Percentiles rank a stretch among this genome's conserved stretches.
These are phyloP conservation scores for Scaptomyza tumidula DNA, from an alignment of 2,888 invertebrate species.

Conservation along the genomic window DNA sequence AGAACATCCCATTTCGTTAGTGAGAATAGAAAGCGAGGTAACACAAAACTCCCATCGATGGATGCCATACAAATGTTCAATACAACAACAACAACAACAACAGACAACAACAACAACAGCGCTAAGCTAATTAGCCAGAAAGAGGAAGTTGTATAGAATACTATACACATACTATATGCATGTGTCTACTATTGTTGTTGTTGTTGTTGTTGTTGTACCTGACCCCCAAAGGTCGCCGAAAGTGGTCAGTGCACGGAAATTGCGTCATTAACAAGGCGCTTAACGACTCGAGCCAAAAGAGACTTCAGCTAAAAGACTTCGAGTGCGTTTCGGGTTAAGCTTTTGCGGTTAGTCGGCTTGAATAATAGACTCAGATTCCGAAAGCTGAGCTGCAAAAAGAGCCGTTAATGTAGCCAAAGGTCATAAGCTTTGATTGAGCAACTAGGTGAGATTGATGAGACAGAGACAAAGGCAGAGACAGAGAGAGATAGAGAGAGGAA, in stretches of 20 bases:
- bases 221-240: constrained; percentile 69
- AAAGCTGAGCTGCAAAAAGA: constrained; percentile 33
- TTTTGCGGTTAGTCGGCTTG: constrained; percentile 45
- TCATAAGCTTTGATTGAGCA: constrained; percentile 47
- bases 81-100: constrained; percentile 8
- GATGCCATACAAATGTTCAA: constrained; percentile 74
- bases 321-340: constrained; percentile 49
- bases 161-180: too few relatives aligned
- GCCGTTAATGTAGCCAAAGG: constrained; percentile 35
- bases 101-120: constrained; percentile 31
- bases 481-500: neutral
- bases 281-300: constrained; percentile 27
- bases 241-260: constrained; percentile 67
- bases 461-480: neutral
- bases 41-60: constrained; percentile 43
- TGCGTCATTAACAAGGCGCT: constrained; percentile 76
- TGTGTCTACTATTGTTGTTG: neutral
- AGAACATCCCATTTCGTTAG: neutral
- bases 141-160: constrained; percentile 33
- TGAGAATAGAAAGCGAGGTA: neutral
- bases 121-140: constrained; percentile 76
- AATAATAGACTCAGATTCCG: constrained; percentile 10
- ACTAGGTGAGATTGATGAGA: constrained; percentile 40
- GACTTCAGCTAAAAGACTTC: constrained; percentile 4
- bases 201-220: constrained; percentile 11